A percentile compares a stretch with the other conserved stretches of the same genome.
Conservation (phyloP, 2,113 vertebrate species). For the Crotalus horridus region DNA sequence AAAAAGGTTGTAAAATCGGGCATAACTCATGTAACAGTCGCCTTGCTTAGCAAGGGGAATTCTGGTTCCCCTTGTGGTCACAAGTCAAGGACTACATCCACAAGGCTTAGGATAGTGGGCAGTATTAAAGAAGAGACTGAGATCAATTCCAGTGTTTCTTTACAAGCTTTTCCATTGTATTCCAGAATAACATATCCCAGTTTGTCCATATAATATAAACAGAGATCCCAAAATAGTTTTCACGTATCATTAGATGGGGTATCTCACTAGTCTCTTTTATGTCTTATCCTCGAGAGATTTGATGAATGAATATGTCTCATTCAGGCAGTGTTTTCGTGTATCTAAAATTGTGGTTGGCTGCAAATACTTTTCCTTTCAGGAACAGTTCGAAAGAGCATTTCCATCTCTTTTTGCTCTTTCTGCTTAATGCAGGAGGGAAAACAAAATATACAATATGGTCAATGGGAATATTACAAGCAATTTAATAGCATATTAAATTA, state of each 20-base stretch:
- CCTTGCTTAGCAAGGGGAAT: too few species aligned
- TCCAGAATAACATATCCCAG: not conserved
- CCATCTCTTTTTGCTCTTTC: not conserved
- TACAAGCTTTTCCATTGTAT: not conserved
- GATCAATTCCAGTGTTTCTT: not conserved
- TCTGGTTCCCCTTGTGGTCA: too few species aligned
- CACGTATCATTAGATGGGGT: not conserved
- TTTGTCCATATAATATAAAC: not conserved
- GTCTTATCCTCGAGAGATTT: not conserved
- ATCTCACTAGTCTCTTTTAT: not conserved
- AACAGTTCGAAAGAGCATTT: not conserved
- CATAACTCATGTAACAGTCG: too few species aligned
- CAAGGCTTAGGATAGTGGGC: not conserved
- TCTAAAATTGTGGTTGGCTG: not conserved
- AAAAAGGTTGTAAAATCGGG: too few species aligned
- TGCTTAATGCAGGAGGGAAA: not conserved
- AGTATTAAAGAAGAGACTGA: not conserved
- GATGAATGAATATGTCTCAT: not conserved
- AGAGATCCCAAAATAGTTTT: not conserved
- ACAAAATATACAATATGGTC: not conserved
- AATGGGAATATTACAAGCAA: not conserved
- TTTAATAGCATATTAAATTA: not conserved
- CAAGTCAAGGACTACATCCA: not conserved
- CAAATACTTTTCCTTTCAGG: not conserved
- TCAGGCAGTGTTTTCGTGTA: not conserved